These are phyloP conservation scores for Melanostigma gelatinosum DNA, from an alignment of 2,113 vertebrate species.

Conservation along the genomic window DNA sequence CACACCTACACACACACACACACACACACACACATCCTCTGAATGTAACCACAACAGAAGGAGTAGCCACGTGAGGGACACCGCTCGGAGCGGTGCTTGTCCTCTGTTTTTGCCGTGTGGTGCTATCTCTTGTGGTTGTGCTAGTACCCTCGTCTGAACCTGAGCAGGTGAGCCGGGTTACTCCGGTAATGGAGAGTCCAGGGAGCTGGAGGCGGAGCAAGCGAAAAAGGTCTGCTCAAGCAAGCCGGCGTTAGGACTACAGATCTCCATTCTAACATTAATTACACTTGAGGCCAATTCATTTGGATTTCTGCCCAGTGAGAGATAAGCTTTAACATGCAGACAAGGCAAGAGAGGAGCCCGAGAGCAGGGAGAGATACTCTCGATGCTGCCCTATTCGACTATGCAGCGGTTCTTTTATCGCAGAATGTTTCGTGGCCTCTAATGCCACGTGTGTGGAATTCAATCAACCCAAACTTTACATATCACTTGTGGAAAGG, in stretches of 20 bases:
- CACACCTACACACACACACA: no score
- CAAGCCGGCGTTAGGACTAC: constrained; percentile 45
- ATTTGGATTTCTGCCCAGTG: constrained; percentile 71
- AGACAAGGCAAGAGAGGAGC: constrained; percentile 53
- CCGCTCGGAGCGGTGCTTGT: constrained; percentile 57
- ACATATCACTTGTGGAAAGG: background rate
- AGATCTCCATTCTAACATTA: constrained; percentile 74
- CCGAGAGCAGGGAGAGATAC: constrained; percentile 51
- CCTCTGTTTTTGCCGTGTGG: constrained; percentile 46
- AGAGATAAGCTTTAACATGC: constrained; percentile 68
- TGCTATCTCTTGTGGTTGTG: constrained; percentile 57
- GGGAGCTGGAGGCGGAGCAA: constrained; percentile 60
- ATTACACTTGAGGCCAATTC: constrained; percentile 79
- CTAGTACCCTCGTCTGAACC: constrained; percentile 60
- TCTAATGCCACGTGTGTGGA: constrained; percentile 28
- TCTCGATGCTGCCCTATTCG: constrained; percentile 46
- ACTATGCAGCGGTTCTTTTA: constrained; percentile 45
- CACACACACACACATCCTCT: background rate
- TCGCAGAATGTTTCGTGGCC: constrained; percentile 40
- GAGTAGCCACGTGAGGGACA: constrained; percentile 29
- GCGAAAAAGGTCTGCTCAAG: constrained; percentile 62
- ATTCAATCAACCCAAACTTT: constrained; percentile 44
- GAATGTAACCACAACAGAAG: constrained; percentile 47
- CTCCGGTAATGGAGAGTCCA: constrained; percentile 58
- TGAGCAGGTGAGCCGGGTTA: constrained; percentile 45